A percentile compares a stretch with the other conserved stretches of the same genome.
Evolutionary conservation across 2,113 vertebrate species (phyloP).

Genomic region (Aix galericulata): DNA sequence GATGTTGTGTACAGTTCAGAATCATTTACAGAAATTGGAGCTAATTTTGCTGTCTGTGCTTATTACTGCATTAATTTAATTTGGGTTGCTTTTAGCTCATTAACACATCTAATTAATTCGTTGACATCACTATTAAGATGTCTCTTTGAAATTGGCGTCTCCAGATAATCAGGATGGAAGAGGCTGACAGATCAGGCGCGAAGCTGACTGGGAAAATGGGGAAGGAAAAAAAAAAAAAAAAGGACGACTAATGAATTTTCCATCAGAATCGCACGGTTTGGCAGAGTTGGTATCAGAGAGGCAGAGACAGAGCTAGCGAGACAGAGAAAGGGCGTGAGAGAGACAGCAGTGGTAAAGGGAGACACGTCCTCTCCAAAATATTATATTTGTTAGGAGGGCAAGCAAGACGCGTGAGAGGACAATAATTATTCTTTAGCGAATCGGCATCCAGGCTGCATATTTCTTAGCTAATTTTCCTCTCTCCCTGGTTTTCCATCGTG

Average conservation of each 20-base stretch:
- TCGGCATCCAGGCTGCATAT: background rate
- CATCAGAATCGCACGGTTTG: slow-evolving; percentile 74
- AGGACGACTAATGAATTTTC: slow-evolving; percentile 84
- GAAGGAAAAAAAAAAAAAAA: slow-evolving; percentile 44
- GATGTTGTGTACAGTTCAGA: slow-evolving; percentile 99
- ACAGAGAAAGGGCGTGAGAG: slow-evolving; percentile 70
- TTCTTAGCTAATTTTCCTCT: slow-evolving; percentile 49
- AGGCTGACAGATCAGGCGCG: slow-evolving; percentile 92
- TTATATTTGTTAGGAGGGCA: slow-evolving; percentile 64
- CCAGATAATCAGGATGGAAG: slow-evolving; percentile 99
- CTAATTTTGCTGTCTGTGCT: slow-evolving; percentile 99
- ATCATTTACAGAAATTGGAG: slow-evolving; percentile 99
- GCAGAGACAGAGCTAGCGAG: slow-evolving; percentile 72
- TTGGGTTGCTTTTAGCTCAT: slow-evolving; percentile 99
- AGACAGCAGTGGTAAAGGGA: slow-evolving; percentile 24
- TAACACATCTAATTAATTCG: slow-evolving; percentile 99
- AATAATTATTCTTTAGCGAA: slow-evolving; percentile 60
- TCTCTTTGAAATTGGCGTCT: slow-evolving; percentile 99
- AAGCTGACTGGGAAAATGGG: slow-evolving; percentile 84
- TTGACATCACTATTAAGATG: slow-evolving; percentile 99
- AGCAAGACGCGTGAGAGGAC: slow-evolving; percentile 30
- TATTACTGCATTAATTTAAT: slow-evolving; percentile 99
- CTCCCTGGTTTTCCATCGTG: fast-evolving
- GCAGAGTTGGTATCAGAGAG: slow-evolving; percentile 73
- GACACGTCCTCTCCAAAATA: slow-evolving; percentile 50